Base-by-base conservation (phyloP, 1,140 invertebrate genomes). In the Branchinecta lynchi region DNA sequence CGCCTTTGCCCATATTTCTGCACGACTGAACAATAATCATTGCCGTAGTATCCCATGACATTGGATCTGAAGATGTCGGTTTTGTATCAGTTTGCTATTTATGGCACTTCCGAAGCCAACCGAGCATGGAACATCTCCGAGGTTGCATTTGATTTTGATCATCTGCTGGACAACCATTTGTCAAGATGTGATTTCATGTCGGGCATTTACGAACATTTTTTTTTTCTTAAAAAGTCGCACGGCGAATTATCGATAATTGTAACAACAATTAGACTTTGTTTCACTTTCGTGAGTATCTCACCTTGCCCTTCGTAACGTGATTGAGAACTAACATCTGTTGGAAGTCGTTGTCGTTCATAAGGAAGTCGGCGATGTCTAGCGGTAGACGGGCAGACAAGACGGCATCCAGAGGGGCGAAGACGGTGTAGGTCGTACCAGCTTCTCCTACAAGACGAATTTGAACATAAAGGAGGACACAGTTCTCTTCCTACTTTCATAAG, bases 281-380 rank as follows among this genome's bases (percentile, higher is more conserved):
- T 60, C 51, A 60, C 51, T 60, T 20, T 60, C 51, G 51, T 60
- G 17, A 60, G 5, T 32, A 32, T 60, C 51, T 60, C 17, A 60
- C 51, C 51, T 60, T 60, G 51, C 51, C 51, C 51, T 60, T 60
- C 51, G 17, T 20, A 60, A 60, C 6, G 51, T 60, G 51, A 20
- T 60, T 60, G 51, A 60, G 51, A 12, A 60, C 12, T 60, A 60
- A 60, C 51, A 60, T 60, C 51, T 60, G 51, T 60, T 60, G 51
- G 51, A 60, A 60, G 17, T 12, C 1, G 51, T 60, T 6, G 17
- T 60, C 51, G 12, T 20, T 60, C 12, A 60, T 12, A 12, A 60
- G 51, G 12, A 60, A 20, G 12, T 60, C 12, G 51, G 51, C 12
- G 1, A 60, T 60, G 1, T 60, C 51, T 6, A 60, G 17, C 12